Conservation (phyloP, 2,797 vertebrate species). For the Falco biarmicus region DNA sequence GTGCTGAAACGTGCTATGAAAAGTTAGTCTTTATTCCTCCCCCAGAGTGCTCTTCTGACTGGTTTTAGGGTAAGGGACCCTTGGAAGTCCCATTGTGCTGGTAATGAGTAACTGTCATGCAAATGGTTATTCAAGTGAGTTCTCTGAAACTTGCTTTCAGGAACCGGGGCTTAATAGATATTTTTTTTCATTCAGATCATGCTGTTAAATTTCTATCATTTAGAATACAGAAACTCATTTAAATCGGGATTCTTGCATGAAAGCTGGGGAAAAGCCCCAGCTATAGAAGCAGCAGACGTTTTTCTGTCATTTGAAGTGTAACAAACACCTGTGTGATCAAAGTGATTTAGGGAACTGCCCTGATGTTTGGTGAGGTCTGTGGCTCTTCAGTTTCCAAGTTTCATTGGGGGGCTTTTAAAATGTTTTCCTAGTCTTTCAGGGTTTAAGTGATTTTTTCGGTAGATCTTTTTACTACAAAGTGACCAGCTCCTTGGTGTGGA, state of each 20-base stretch:
- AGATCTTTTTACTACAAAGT: neutral
- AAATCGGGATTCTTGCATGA: neutral
- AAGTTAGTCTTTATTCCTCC: neutral
- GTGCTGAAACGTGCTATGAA: neutral
- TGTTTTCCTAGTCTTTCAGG: neutral
- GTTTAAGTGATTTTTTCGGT: neutral
- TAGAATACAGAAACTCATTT: neutral
- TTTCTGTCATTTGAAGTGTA: neutral
- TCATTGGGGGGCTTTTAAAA: neutral
- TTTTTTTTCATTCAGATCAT: neutral
- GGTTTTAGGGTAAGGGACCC: neutral
- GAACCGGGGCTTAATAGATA: neutral
- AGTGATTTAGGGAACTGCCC: neutral
- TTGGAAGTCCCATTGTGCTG: neutral
- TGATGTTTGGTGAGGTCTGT: neutral
- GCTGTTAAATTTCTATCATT: slow-evolving; percentile 17
- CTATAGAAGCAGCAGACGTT: neutral
- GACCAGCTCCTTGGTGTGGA: neutral
- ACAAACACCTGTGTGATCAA: neutral
- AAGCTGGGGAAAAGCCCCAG: neutral
- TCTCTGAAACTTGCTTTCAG: slow-evolving; percentile 10
- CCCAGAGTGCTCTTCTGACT: neutral
- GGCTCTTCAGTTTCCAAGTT: neutral
- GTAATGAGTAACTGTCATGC: slow-evolving; percentile 12
- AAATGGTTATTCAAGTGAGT: neutral